Percentiles rank a stretch among this genome's conserved stretches.
phyloP scores from a whole-genome alignment of 2,888 invertebrate genomes.

The Drosophila subsilvestris region DNA sequence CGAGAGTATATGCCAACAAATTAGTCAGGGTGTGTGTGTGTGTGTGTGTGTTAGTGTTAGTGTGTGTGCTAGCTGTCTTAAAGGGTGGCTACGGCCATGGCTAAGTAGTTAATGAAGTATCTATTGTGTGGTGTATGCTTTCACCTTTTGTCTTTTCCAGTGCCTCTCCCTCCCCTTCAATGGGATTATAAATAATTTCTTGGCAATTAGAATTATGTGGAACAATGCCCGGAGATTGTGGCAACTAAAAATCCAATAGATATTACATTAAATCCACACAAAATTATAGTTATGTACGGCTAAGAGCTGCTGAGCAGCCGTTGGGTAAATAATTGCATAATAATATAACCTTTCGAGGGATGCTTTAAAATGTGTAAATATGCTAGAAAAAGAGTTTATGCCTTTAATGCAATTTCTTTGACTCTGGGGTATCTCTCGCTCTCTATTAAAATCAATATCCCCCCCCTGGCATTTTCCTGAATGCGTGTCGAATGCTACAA shows the following conservation, averaged over 20 bases:
- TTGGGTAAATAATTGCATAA: no score
- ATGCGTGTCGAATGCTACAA: conserved; percentile 18
- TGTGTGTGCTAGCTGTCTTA: not conserved
- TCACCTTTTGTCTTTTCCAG: not conserved
- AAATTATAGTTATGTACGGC: no score
- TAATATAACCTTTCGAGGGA: no score
- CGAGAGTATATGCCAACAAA: conserved; percentile 30
- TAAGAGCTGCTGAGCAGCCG: no score
- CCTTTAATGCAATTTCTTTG: not conserved
- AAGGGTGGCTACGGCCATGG: not conserved
- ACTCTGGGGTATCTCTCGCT: not conserved
- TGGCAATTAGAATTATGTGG: not conserved
- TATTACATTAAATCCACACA: no score
- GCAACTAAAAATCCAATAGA: no score
- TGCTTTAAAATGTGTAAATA: no score
- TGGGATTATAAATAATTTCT: not conserved
- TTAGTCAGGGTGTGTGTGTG: not conserved
- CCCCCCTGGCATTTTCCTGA: not conserved
- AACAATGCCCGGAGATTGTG: no score
- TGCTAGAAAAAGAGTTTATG: no score
- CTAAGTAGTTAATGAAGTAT: conserved; percentile 41
- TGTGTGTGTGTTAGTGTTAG: no score
- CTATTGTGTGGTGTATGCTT: conserved; percentile 4
- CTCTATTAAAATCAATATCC: not conserved
- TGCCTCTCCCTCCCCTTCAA: no score